Percentiles rank a stretch among this genome's conserved stretches.
Conservation (phyloP, 2,888 invertebrate species). For the Sminthurinus aureus region DNA sequence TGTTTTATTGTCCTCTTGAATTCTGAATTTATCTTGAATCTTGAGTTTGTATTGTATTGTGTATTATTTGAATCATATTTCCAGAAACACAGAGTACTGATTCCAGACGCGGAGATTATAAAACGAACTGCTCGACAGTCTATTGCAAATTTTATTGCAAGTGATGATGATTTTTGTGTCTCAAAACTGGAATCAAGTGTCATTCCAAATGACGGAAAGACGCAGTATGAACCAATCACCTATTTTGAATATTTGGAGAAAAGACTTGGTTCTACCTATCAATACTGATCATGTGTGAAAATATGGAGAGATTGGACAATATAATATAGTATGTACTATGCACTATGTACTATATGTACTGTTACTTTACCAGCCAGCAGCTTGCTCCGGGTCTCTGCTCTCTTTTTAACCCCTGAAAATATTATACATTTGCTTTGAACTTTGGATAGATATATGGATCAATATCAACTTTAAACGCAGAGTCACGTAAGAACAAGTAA, state of each 20-base stretch:
- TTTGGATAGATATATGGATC: too few species aligned
- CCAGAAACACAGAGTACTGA: constrained; percentile 76
- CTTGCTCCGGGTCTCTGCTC: background rate
- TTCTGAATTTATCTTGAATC: background rate
- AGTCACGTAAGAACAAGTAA: too few species aligned
- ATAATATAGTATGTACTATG: background rate
- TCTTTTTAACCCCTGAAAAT: too few species aligned
- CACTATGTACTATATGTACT: background rate
- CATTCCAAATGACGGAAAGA: background rate
- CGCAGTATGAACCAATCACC: background rate
- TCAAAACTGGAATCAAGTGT: constrained; percentile 63
- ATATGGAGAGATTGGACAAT: background rate
- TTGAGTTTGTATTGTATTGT: background rate
- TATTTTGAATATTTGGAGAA: background rate
- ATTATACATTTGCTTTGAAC: too few species aligned
- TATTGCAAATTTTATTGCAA: constrained; percentile 79
- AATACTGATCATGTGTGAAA: background rate
- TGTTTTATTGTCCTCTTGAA: background rate
- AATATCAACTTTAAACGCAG: too few species aligned
- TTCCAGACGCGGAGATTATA: constrained; percentile 72
- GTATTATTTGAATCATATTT: constrained; percentile 41
- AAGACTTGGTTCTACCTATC: background rate
- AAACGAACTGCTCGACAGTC: constrained; percentile 75
- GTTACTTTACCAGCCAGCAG: background rate
- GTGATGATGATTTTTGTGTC: constrained; percentile 69